These are phyloP conservation scores for human (Homo sapiens) DNA, from an alignment of 2,113 vertebrate species.

Conservation along the genomic window DNA sequence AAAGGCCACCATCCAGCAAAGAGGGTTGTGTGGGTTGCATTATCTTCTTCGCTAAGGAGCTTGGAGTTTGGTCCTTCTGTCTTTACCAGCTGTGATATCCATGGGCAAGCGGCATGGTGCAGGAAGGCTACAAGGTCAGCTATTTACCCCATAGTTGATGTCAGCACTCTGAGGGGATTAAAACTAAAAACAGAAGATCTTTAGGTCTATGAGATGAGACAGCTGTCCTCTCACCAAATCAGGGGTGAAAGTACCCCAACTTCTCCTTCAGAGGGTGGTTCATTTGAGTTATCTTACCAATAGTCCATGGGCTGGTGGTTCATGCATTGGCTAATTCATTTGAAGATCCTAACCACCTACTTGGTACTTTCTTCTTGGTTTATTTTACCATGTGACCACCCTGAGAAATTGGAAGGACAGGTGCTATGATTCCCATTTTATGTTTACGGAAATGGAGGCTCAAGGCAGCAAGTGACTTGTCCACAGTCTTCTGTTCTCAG, in stretches of 20 bases:
- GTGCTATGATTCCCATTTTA: neutral
- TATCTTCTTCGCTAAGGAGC: neutral
- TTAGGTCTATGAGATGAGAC: neutral
- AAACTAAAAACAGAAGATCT: neutral
- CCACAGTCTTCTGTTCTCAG: neutral
- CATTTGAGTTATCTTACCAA: neutral
- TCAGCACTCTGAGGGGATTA: neutral
- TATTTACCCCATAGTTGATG: neutral
- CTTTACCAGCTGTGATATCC: neutral
- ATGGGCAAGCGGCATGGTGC: accelerated
- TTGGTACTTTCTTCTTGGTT: neutral
- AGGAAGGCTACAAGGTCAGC: too few relatives aligned
- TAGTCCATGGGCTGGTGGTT: neutral
- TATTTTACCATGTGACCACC: neutral
- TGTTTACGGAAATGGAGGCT: neutral
- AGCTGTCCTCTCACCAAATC: neutral
- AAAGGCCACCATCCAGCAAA: neutral
- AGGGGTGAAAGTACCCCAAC: neutral
- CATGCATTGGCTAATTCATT: neutral
- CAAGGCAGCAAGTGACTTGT: neutral
- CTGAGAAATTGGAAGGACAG: neutral
- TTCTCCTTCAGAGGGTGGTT: neutral
- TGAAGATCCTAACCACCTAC: neutral
- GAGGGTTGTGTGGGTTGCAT: neutral
- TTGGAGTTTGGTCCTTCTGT: too few relatives aligned